Percentiles rank a stretch among this genome's conserved stretches.
These are phyloP conservation scores for Octodon degus DNA, from an alignment of 2,113 vertebrate genomes.

Conservation along the genomic window DNA sequence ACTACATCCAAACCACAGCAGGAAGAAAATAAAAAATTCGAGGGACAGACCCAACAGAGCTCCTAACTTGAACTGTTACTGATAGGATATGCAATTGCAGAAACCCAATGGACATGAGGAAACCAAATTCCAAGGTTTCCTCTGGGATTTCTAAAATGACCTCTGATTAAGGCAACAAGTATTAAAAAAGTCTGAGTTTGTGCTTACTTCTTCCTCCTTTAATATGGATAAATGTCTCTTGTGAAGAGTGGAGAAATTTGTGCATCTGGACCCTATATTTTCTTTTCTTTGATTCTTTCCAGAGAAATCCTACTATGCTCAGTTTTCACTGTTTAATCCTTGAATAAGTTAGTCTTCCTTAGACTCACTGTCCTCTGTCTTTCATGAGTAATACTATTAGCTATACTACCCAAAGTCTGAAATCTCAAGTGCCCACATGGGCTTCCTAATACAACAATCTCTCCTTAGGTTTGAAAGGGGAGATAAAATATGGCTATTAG, in stretches of 20 bases:
- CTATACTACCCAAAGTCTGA: background rate
- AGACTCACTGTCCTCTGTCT: background rate
- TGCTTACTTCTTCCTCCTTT: background rate
- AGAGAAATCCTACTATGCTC: background rate
- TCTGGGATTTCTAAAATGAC: background rate
- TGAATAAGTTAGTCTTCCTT: background rate
- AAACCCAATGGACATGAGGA: background rate
- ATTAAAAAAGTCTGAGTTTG: background rate
- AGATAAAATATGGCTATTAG: background rate
- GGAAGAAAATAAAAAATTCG: background rate
- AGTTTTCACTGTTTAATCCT: background rate
- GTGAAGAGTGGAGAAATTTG: background rate
- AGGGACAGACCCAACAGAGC: background rate
- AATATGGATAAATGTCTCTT: background rate
- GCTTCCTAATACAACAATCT: background rate
- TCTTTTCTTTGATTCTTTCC: background rate
- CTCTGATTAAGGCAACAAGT: background rate
- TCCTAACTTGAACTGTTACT: background rate
- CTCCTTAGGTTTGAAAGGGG: background rate
- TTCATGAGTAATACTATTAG: background rate
- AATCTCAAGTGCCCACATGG: background rate
- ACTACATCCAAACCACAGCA: background rate
- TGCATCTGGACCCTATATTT: background rate
- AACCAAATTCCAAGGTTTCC: background rate
- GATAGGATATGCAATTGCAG: background rate